These are phyloP conservation scores for Luehdorfia chinensis DNA, from an alignment of 1,140 invertebrate genomes.

Conservation along the genomic window DNA sequence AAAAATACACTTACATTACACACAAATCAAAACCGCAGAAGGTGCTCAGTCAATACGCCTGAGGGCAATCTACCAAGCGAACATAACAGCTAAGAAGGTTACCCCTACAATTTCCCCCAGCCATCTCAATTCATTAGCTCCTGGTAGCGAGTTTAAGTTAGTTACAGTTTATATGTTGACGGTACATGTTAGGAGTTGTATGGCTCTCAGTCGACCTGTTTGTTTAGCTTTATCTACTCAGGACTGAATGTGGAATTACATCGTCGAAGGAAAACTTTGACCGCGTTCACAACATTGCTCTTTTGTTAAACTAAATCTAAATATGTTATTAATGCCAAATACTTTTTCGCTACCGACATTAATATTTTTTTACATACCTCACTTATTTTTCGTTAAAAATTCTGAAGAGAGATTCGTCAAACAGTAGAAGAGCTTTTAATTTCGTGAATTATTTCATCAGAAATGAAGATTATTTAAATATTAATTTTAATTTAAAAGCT, in stretches of 20 bases:
- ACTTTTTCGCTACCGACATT: no score
- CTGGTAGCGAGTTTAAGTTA: conserved; percentile 31
- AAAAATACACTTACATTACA: no score
- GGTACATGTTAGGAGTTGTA: conserved; percentile 25
- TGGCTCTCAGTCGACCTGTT: conserved; percentile 6
- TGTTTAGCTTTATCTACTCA: conserved; percentile 16
- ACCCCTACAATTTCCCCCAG: conserved; percentile 27
- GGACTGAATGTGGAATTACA: conserved; percentile 5
- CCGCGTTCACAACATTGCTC: conserved; percentile 15
- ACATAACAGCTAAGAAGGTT: conserved; percentile 30
- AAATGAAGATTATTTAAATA: no score
- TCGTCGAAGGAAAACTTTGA: neutral
- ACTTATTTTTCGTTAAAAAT: no score
- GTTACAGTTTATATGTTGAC: conserved; percentile 35
- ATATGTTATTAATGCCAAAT: neutral
- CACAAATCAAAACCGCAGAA: no score
- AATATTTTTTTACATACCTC: no score
- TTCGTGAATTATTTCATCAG: no score
- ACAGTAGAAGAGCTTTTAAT: neutral
- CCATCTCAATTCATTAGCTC: conserved; percentile 38
- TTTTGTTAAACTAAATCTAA: conserved; percentile 5
- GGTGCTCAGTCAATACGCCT: neutral
- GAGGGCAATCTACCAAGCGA: conserved; percentile 24
- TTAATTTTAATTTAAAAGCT: no score
- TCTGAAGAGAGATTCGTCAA: no score